Conservation (phyloP, 92 coral and sea anemone genomes). For the Phenganax subtilis region DNA sequence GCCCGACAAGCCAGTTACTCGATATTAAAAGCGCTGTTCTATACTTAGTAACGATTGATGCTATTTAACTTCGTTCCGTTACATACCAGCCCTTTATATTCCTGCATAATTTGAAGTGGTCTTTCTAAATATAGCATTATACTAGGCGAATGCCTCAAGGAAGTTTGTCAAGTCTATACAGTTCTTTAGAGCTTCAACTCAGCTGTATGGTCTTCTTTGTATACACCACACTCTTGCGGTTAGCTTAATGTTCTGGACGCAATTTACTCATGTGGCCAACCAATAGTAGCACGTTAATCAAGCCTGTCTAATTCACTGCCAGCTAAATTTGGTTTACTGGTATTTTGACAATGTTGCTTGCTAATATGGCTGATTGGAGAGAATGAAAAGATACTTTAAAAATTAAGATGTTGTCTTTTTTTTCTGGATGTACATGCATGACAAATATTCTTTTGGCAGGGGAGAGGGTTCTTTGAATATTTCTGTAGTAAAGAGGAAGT, state of each 20-base stretch:
- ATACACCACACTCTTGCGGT: not conserved
- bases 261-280: not conserved
- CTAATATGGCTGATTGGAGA: not conserved
- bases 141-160: conserved; percentile 9
- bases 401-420: not conserved
- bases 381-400: not conserved
- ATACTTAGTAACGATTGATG: conserved; percentile 22
- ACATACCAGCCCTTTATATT: conserved; percentile 25
- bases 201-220: not conserved
- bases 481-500: too few species aligned
- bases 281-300: not conserved
- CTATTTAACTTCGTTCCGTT: conserved; percentile 25
- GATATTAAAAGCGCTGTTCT: conserved; percentile 12
- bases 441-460: too few species aligned
- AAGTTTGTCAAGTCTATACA: not conserved
- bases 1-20: conserved; percentile 20
- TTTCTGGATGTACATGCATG: not conserved
- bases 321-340: conserved; percentile 27
- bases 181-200: not conserved
- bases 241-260: not conserved
- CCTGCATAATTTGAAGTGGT: conserved; percentile 13
- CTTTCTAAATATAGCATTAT: not conserved
- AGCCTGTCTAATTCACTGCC: conserved; percentile 2
- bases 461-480: too few species aligned
- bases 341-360: not conserved